A percentile compares a stretch with the other conserved stretches of the same genome.
These are phyloP conservation scores for Coendou prehensilis DNA, from an alignment of 2,797 vertebrate genomes.

Conservation along the genomic window DNA sequence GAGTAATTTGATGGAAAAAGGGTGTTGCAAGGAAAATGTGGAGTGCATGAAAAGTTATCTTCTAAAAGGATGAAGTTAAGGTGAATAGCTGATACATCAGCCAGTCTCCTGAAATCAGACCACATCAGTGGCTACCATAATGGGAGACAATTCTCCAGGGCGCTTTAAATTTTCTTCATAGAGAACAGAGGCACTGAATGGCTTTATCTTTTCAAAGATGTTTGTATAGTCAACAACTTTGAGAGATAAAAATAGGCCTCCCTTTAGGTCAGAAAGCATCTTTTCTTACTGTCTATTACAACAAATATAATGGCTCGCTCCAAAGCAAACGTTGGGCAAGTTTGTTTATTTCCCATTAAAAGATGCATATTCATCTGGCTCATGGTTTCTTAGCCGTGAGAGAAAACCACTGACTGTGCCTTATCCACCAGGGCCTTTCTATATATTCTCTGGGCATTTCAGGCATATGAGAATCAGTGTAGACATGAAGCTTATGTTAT, in stretches of 20 bases:
- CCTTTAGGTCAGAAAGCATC: background rate
- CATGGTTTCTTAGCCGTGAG: background rate
- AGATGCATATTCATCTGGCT: background rate
- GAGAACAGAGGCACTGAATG: background rate
- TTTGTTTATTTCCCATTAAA: background rate
- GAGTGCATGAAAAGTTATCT: background rate
- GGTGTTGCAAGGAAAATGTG: background rate
- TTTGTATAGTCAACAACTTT: background rate
- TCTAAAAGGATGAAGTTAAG: background rate
- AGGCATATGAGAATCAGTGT: background rate
- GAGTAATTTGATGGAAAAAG: background rate
- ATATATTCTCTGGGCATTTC: background rate
- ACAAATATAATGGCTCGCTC: background rate
- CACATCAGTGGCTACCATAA: background rate
- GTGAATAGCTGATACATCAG: background rate
- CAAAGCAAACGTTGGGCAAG: background rate
- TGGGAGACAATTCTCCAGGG: background rate
- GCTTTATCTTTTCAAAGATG: background rate
- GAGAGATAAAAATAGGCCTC: background rate
- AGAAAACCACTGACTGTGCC: background rate
- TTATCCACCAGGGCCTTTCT: background rate
- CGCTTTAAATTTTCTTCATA: background rate
- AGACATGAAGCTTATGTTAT: background rate
- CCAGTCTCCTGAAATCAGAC: background rate
- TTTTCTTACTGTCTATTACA: constrained; percentile 2